Conservation (phyloP, 2,888 invertebrate genomes). For the Drosophila villosipedis region DNA sequence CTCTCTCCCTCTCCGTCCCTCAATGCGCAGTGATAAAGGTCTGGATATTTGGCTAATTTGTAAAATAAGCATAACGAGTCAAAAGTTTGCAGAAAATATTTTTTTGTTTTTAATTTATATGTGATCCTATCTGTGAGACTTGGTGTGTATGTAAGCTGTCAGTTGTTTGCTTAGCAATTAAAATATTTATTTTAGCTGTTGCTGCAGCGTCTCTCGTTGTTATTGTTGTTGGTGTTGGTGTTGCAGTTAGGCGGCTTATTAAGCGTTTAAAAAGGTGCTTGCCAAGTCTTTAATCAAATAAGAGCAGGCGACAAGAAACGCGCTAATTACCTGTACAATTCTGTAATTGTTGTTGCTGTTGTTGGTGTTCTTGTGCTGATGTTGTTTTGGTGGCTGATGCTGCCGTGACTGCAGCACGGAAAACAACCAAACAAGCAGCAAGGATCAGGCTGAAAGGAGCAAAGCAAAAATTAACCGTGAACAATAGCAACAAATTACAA, state of each 20-base stretch:
- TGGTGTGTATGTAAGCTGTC: constrained; percentile 11
- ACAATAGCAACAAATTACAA: constrained; percentile 42
- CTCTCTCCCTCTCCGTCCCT: background rate
- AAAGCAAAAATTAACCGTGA: constrained; percentile 31
- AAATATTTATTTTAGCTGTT: constrained; percentile 67
- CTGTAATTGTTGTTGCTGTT: constrained; percentile 14
- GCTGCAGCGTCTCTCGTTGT: constrained; percentile 5
- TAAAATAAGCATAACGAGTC: constrained; percentile 61
- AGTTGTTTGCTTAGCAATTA: constrained; percentile 67
- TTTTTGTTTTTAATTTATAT: constrained; percentile 11
- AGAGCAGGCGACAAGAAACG: constrained; percentile 51
- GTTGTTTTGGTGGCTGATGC: constrained; percentile 19
- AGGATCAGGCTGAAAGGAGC: constrained; percentile 38
- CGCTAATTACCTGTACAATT: constrained; percentile 59
- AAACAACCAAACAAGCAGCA: constrained; percentile 37
- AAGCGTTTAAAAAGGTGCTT: constrained; percentile 49
- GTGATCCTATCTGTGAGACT: background rate
- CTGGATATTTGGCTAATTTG: constrained; percentile 65
- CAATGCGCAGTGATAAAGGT: constrained; percentile 24
- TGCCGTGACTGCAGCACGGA: constrained; percentile 37
- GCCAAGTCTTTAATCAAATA: constrained; percentile 62
- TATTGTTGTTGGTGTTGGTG: constrained; percentile 18
- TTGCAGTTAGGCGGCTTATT: constrained; percentile 37
- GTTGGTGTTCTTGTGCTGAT: constrained; percentile 11
- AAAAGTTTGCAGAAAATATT: constrained; percentile 38